Base-by-base conservation (phyloP, 2,888 invertebrate species). In the Ophion obscuratus region DNA sequence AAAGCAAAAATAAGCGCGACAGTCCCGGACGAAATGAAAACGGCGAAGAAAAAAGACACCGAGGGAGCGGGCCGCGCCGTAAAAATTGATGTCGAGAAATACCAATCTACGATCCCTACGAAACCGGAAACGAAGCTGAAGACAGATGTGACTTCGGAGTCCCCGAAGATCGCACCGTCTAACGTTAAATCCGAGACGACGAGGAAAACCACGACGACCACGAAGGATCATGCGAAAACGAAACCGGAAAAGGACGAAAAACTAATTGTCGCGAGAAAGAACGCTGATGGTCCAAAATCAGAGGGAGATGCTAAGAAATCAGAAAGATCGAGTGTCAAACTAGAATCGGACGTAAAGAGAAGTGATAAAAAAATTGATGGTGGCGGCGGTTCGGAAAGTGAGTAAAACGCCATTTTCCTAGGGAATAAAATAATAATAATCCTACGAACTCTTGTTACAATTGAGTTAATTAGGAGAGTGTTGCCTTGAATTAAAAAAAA, bases 321-420 rank as follows among this genome's bases (percentile, higher is more conserved):
- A 66, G 90, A 78, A 89, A 91, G 87, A 40, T 59, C 81, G 20
- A 83, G 66, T 24, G 85, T 27, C 14, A 59, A 87, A 66, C 57
- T 68, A 27, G 68, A 27, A 40, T 9, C 62, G 24, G 80, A 86
- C 10, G 76, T 81, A 31, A 83, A 85, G 76, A 85, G 84, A 70
- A 73, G 71, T 70, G 64, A n/a, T 66, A 83, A 88, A 83, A 88
- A 88, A 86, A 71, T 59, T 27, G 73, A 59, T 11, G 44, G 78
- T 80, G 86, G 74, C 82, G 77, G 57, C 11, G 92, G 87, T 90
- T 88, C 87, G 83, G 90, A 85, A 36, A 90, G 91, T 91, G 89
- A 91, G 91, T 91, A 90, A 83, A 73, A 1, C 2, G 6, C 6
- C 44, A 62, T 53, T 20, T 47, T 2, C 2, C 7, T 14, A 74